Evolutionary conservation across 2,888 invertebrate genomes (phyloP).

Genomic region (Dyspetes luteomarginatus): DNA sequence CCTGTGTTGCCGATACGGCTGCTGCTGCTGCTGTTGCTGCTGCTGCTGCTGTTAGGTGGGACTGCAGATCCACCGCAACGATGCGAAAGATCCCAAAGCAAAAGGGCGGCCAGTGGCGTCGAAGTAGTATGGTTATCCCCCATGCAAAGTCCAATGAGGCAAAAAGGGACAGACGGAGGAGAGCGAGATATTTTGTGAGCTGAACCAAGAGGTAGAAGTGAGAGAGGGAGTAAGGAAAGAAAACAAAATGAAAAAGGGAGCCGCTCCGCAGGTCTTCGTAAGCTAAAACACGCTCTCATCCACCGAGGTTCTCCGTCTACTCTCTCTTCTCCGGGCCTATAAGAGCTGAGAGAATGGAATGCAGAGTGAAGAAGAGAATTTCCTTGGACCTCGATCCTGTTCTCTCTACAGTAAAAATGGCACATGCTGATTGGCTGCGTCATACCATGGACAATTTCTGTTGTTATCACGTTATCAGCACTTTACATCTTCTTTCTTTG

Average conservation of each 20-base stretch:
- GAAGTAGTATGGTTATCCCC: constrained; percentile 6
- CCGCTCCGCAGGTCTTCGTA: constrained; percentile 50
- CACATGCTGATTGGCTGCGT: too few species aligned
- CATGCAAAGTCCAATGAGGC: constrained; percentile 14
- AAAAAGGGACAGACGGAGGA: constrained; percentile 22
- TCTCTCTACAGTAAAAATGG: too few species aligned
- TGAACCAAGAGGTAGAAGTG: background rate
- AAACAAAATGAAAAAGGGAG: constrained; percentile 30
- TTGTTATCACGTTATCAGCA: too few species aligned
- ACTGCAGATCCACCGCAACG: constrained; percentile 45
- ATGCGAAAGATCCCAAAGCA: constrained; percentile 35
- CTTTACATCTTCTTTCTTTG: too few species aligned
- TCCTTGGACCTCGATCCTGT: too few species aligned
- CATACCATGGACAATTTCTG: too few species aligned
- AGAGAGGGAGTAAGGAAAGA: constrained; percentile 29
- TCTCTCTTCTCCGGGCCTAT: constrained; percentile 21
- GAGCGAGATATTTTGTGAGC: constrained; percentile 11
- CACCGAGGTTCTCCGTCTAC: constrained; percentile 15
- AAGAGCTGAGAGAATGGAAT: too few species aligned
- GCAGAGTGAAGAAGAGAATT: too few species aligned
- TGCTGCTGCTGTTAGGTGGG: constrained; percentile 11
- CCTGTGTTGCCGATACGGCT: constrained; percentile 1
- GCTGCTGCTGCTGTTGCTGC: constrained; percentile 17
- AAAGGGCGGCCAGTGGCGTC: constrained; percentile 21
- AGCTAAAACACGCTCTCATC: constrained; percentile 64